Evolutionary conservation across 1,140 invertebrate genomes (phyloP), one percentile per base, ranked within the genome.

Genomic region (Drosophila ercepeae): DNA sequence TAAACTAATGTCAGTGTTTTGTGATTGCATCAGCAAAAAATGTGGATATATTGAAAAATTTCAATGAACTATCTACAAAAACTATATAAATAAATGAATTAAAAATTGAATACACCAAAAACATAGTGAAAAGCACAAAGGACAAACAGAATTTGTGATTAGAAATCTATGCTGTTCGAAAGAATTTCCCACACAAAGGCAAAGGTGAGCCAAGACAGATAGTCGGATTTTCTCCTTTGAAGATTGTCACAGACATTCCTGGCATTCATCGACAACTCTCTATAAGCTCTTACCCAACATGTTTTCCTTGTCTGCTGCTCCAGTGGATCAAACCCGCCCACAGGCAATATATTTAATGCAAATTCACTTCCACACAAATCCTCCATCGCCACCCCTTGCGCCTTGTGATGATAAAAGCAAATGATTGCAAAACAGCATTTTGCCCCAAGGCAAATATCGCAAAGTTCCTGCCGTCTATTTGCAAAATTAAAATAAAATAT

Each of bases 381-480:
- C n/a, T 1, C 7, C 3, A n/a, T 3, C 18, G 3, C 18, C n/a
- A n/a, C 46, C n/a, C 16, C 25, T 11, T 32, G 21, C 49, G 4
- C 27, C 27, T 13, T 44, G 3, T 34, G 27, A 36, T 45, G 67
- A 50, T 58, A 46, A 71, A 70, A 58, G 53, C 45, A 70, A 71
- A 59, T 71, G 34, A 70, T 70, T 70, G 68, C 68, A 46, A 71
- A 70, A 59, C 23, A 59, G 18, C 65, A 58, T 25, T 51, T 70
- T 36, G n/a, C 65, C 27, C 52, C 27, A 18, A 65, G 68, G 44
- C 18, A 70, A 59, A 45, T 59, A 59, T 45, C 16, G 25, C 44
- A 49, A 44, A 49, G 44, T 45, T 49, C 1, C 16, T 18, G 41
- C 34, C n/a, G 16, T 16, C 45, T 64, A 50, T 60, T 67, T 51